Base-by-base conservation (phyloP, 2,113 vertebrate genomes). In the Petrocephalus microphthalmus region DNA sequence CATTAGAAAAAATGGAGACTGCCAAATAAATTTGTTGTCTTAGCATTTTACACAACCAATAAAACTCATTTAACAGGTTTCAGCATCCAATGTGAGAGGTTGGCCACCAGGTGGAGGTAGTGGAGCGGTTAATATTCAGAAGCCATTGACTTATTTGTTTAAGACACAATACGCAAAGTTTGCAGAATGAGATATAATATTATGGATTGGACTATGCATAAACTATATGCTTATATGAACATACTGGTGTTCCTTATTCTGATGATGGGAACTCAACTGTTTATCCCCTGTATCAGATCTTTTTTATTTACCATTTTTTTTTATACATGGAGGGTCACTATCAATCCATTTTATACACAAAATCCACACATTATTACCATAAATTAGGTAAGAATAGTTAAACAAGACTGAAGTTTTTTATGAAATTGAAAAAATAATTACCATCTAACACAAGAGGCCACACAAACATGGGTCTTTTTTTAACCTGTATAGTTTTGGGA, bases 1-100 rank as follows among this genome's bases (percentile, higher is more conserved):
- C 85, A 71, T 74, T 87, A 49, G 88, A 78, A 78, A 92, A 88
- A 88, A 90, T 52, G 87, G 91, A 25, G 85, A 56, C 20, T 74
- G 7, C 42, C 3, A 71, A 86, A 53, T 85, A 45, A 88, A 84
- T 54, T 45, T 49, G 57, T 17, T 49, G 29, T 52, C 25, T 78
- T 74, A 0, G 15, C 8, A 33, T 87, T 67, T 88, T 11, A 86
- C 13, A 19, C 29, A 5, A 74, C n/a, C 11, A 53, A 42, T 15
- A 89, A 67, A 84, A 51, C 52, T 81, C 5, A 45, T 88, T 56
- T 22, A 20, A 20, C 33, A 10, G 15, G 10, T 88, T 57, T 45
- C 13, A 0, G 19, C 42, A 17, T 64, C 51, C 20, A 45, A 88
- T 84, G 56, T 64, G 22, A 42, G 4, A 84, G 3, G 17, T 54